Evolutionary conservation across 2,888 invertebrate species (phyloP), one percentile per base, ranked within the genome.

Genomic region (Hyppa rectilinea): DNA sequence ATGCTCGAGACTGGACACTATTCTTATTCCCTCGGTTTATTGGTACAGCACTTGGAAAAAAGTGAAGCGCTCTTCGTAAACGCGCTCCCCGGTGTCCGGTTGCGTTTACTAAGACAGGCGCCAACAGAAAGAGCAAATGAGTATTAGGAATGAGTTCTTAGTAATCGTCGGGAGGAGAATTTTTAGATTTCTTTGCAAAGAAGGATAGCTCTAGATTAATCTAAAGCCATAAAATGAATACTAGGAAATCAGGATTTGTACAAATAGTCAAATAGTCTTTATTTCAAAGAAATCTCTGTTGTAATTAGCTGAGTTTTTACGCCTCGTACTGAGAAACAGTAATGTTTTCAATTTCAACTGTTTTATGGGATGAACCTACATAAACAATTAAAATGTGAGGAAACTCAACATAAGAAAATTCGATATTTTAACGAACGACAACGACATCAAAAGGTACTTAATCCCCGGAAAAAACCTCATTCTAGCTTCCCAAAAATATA

Each of bases 21-120:
- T n/a, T n/a, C n/a, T n/a, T n/a, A n/a, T n/a, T n/a, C n/a, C 20
- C 17, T 29, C 29, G 23, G 50, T 50, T 74, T 71, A 74, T 71
- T 71, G 26, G 43, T 53, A 31, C 23, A 64, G 65, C 80, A 63
- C 82, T 85, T 63, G 60, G 53, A 38, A 49, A 26, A 58, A 75
- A 59, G 68, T 76, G 49, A 66, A 78, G 62, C 59, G 61, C 55
- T 31, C 76, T 71, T 68, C 59, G 68, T 62, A 74, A 74, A 74
- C 78, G 73, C 58, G 60, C 45, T 58, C 65, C 20, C 14, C 20
- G 70, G 87, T 87, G 75, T 87, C 83, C 76, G 75, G 77, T 87
- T 87, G 61, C 83, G 85, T 85, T 83, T 85, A 69, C 80, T 65
- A 72, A 85, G 83, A 74, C 80, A 52, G 85, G 74, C 79, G 82